Conservation (phyloP, 2,888 invertebrate genomes). For the Apomyelois bistriatella region DNA sequence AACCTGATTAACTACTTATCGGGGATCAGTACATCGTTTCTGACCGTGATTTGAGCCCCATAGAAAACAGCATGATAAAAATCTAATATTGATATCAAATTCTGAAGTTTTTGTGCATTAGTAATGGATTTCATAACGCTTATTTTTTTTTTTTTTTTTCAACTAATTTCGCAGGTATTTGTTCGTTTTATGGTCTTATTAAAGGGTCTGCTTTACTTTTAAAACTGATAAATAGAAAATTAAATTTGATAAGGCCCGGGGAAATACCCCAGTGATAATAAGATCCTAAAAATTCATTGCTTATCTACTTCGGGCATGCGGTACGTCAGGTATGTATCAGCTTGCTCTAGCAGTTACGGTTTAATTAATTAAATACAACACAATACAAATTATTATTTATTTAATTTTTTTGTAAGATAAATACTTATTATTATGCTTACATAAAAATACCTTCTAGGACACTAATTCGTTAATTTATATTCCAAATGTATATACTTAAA, state of each 20-base stretch:
- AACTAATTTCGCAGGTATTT: neutral
- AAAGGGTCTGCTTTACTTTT: no score
- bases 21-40: constrained; percentile 29
- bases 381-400: no score
- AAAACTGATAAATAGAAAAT: neutral
- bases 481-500: no score
- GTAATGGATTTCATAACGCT: neutral
- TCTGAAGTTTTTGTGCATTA: neutral
- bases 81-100: neutral
- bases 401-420: no score
- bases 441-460: no score
- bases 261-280: neutral
- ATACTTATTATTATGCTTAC: no score
- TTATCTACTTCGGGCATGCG: no score
- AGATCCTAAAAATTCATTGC: neutral
- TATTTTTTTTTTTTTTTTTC: neutral
- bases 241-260: neutral
- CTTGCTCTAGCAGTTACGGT: no score
- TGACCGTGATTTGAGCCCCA: constrained; percentile 35
- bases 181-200: no score
- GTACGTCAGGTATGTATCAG: no score
- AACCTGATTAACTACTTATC: constrained; percentile 41
- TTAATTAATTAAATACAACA: no score
- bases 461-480: no score
- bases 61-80: constrained; percentile 1